These are phyloP conservation scores for Heteromyza rotundicornis DNA, from an alignment of 2,888 invertebrate species.

Conservation along the genomic window DNA sequence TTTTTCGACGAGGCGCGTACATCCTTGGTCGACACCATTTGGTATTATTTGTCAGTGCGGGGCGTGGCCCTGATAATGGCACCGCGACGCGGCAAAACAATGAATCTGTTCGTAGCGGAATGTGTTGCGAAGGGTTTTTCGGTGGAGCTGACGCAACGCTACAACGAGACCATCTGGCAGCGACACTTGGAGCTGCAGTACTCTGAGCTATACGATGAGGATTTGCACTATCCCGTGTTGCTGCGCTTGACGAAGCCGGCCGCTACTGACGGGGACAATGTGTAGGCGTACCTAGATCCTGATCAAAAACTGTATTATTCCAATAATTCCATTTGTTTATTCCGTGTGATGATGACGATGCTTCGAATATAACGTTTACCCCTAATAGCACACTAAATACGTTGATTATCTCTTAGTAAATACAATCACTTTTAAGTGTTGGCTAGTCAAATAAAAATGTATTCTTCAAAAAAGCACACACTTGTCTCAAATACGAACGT, in stretches of 20 bases:
- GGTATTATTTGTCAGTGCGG: constrained; percentile 67
- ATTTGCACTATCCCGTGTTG: constrained; percentile 75
- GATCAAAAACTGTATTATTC: constrained; percentile 19
- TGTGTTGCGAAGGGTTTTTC: constrained; percentile 67
- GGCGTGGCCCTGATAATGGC: constrained; percentile 79
- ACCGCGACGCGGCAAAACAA: constrained; percentile 74
- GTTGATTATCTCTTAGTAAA: too few species aligned
- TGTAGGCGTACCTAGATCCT: too few species aligned
- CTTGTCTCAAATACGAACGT: too few species aligned
- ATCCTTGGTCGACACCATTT: constrained; percentile 73
- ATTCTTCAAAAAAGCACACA: too few species aligned
- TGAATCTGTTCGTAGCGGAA: constrained; percentile 71
- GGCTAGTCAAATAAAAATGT: too few species aligned
- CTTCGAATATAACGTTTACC: too few species aligned
- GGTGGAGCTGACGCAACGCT: constrained; percentile 67
- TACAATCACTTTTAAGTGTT: too few species aligned
- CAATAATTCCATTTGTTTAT: constrained; percentile 29
- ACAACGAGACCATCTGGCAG: constrained; percentile 73
- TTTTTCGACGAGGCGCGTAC: constrained; percentile 78
- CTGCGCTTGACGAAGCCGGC: constrained; percentile 65
- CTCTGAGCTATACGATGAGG: constrained; percentile 70
- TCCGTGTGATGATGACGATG: constrained; percentile 19
- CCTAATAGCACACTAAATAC: too few species aligned
- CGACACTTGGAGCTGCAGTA: constrained; percentile 69
- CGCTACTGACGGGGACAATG: too few species aligned